phyloP scores from a whole-genome alignment of 2,888 invertebrate species.

The Eudasyphora cyanicolor region DNA sequence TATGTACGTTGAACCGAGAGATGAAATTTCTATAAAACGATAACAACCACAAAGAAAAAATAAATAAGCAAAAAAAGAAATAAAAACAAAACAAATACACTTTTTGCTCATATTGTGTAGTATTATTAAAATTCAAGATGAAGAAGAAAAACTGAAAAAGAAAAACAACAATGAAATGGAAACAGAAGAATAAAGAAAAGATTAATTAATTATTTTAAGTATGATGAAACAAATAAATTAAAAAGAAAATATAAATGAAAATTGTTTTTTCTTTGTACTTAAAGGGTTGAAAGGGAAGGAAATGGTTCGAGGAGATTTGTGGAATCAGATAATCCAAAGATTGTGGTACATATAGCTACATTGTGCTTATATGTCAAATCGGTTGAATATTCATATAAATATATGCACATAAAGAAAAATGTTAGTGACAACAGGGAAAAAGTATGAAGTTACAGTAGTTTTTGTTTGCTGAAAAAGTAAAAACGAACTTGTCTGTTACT shows the following conservation, averaged over 20 bases:
- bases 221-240: constrained; percentile 59
- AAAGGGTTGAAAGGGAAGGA: neutral
- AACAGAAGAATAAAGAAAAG: constrained; percentile 23
- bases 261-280: neutral
- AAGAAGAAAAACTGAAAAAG: constrained; percentile 37
- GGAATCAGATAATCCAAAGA: constrained; percentile 38
- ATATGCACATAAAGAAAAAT: no score
- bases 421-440: no score
- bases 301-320: neutral
- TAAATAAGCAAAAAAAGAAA: neutral
- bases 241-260: constrained; percentile 49
- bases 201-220: constrained; percentile 62
- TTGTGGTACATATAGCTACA: no score
- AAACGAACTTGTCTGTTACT: no score
- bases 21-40: constrained; percentile 47
- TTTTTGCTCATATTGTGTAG: constrained; percentile 61
- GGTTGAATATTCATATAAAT: no score
- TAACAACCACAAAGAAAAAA: constrained; percentile 30
- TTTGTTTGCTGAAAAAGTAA: no score
- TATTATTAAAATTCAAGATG: constrained; percentile 50
- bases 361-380: no score
- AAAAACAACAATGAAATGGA: constrained; percentile 36
- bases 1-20: constrained; percentile 39
- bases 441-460: no score
- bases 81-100: constrained; percentile 39